phyloP scores from a whole-genome alignment of 1,140 invertebrate species.

The Wiebesia pumilae region DNA sequence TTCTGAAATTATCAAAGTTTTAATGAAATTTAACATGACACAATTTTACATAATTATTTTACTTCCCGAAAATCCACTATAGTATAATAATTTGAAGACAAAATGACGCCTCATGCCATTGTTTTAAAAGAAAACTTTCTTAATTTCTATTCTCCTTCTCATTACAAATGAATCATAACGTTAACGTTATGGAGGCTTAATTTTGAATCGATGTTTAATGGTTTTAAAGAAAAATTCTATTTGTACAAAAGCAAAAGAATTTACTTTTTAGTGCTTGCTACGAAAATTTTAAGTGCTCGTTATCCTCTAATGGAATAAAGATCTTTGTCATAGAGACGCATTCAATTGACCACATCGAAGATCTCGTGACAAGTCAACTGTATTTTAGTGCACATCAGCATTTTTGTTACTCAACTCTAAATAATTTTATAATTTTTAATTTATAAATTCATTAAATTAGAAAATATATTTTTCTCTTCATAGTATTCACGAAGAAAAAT shows the following conservation, averaged over 20 bases:
- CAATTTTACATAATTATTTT: conserved; percentile 27
- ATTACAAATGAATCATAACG: conserved; percentile 38
- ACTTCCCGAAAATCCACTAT: conserved; percentile 32
- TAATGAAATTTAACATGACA: conserved; percentile 43
- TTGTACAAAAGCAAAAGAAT: not conserved
- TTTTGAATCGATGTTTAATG: not conserved
- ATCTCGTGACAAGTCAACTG: not conserved
- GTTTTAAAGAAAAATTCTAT: not conserved
- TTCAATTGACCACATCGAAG: not conserved
- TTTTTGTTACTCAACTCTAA: not conserved
- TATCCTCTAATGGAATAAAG: not conserved
- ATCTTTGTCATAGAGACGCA: too few species aligned
- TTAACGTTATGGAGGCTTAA: not conserved
- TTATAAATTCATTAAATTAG: not conserved
- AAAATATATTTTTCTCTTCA: not conserved
- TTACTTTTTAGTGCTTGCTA: not conserved
- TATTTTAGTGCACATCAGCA: not conserved
- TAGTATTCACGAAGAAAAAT: too few species aligned
- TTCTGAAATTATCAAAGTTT: conserved; percentile 18
- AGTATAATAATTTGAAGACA: conserved; percentile 15
- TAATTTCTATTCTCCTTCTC: conserved; percentile 28
- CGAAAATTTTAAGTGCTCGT: not conserved
- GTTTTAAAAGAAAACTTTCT: conserved; percentile 48
- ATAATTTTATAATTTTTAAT: not conserved
- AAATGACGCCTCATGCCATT: conserved; percentile 9